These are phyloP conservation scores for Myiopsitta monachus DNA, from an alignment of 2,113 vertebrate genomes.

Conservation along the genomic window DNA sequence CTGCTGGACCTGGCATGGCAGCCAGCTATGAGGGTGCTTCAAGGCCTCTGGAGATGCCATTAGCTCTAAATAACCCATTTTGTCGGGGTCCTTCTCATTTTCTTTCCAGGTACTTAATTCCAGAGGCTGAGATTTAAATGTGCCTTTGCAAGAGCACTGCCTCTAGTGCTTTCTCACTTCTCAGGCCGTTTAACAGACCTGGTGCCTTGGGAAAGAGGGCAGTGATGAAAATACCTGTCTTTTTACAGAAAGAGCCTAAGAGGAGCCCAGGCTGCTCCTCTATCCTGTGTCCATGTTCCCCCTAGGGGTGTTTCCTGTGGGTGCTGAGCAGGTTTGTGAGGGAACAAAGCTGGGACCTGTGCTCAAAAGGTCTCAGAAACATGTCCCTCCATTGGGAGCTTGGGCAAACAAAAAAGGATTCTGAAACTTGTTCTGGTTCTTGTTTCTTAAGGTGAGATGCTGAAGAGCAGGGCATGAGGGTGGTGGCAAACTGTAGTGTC, in stretches of 20 bases:
- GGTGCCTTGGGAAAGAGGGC: not conserved
- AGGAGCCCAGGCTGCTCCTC: not conserved
- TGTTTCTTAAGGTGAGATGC: not conserved
- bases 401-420: not conserved
- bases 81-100: not conserved
- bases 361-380: not conserved
- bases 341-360: not conserved
- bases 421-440: not conserved
- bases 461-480: not conserved
- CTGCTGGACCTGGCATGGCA: not conserved
- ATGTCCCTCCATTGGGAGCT: fast-evolving
- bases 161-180: not conserved
- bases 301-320: not conserved
- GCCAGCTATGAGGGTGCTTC: fast-evolving
- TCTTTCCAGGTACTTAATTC: not conserved
- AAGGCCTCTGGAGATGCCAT: not conserved
- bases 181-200: not conserved
- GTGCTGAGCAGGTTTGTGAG: not conserved
- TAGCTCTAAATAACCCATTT: not conserved
- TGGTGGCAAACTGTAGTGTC: not conserved
- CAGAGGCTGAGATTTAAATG: not conserved
- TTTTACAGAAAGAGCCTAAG: fast-evolving
- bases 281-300: fast-evolving
- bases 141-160: not conserved
- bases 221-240: not conserved